Percentiles rank a stretch among this genome's conserved stretches.
phyloP scores from a whole-genome alignment of 2,888 invertebrate genomes.

The Toxonevra muliebris region DNA sequence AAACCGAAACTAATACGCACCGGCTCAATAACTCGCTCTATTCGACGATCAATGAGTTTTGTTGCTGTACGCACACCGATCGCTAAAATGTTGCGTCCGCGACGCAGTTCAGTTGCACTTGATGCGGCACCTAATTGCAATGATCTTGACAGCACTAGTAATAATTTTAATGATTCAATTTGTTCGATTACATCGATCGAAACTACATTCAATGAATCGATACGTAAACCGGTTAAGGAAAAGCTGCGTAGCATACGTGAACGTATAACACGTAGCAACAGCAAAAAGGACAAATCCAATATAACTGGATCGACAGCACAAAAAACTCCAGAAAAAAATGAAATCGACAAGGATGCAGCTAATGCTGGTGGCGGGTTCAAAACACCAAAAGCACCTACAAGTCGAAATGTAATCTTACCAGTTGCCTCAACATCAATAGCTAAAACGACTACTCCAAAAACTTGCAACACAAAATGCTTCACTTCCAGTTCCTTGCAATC shows the following conservation, averaged over 20 bases:
- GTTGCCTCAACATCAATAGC: constrained; percentile 33
- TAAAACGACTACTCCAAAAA: constrained; percentile 34
- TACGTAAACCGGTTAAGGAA: constrained; percentile 60
- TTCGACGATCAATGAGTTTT: constrained; percentile 64
- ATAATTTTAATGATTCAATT: constrained; percentile 45
- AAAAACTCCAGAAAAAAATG: constrained; percentile 34
- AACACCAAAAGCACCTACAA: constrained; percentile 60
- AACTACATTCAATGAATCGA: constrained; percentile 61
- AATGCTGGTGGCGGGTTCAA: constrained; percentile 54
- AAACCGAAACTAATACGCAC: constrained; percentile 64
- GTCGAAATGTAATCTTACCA: neutral
- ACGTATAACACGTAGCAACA: constrained; percentile 54
- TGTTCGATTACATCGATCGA: constrained; percentile 60
- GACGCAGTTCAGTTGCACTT: constrained; percentile 54
- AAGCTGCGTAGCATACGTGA: constrained; percentile 59
- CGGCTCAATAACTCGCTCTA: constrained; percentile 62
- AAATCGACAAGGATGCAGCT: constrained; percentile 27
- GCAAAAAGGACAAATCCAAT: constrained; percentile 38
- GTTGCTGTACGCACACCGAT: constrained; percentile 59
- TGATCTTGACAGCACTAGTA: constrained; percentile 37
- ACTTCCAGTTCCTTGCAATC: constrained; percentile 17
- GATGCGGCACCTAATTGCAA: constrained; percentile 32
- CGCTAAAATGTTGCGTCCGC: constrained; percentile 45
- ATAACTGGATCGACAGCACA: constrained; percentile 13
- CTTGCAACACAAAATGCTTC: constrained; percentile 20